Conservation (phyloP, 2,797 vertebrate species). For the Phoebastria nigripes region DNA sequence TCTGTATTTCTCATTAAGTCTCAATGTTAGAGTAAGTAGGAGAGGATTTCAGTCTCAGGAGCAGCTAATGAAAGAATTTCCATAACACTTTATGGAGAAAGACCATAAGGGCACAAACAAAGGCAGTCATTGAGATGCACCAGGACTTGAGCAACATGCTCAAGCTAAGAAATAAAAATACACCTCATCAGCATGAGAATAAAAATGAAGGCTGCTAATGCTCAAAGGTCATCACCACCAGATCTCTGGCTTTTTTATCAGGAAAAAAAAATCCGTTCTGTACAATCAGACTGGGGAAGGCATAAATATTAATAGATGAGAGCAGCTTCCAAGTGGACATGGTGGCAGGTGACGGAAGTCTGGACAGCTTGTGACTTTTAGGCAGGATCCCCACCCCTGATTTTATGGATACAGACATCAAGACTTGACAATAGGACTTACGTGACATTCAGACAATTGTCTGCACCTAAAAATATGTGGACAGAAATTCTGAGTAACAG, state of each 20-base stretch:
- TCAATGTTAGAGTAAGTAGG: conserved; percentile 3
- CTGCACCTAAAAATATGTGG: neutral
- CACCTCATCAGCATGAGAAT: conserved; percentile 70
- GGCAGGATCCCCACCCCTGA: neutral
- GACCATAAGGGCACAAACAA: neutral
- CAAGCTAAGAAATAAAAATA: conserved; percentile 45
- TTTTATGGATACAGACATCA: conserved; percentile 12
- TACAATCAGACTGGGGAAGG: conserved; percentile 14
- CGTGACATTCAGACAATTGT: conserved; percentile 11
- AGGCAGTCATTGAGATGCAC: neutral
- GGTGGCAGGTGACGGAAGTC: conserved; percentile 53
- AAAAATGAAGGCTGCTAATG: conserved; percentile 40
- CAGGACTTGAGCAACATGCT: conserved; percentile 28
- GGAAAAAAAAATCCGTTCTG: conserved; percentile 19
- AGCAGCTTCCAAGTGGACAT: neutral
- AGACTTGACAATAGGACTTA: neutral
- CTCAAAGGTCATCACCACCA: conserved; percentile 65
- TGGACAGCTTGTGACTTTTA: conserved; percentile 36
- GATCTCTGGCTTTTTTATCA: conserved; percentile 61
- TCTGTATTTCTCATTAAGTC: conserved; percentile 20
- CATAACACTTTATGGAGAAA: conserved; percentile 9
- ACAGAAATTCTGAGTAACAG: neutral
- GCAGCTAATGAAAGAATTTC: conserved; percentile 28
- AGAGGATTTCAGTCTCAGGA: conserved; percentile 40
- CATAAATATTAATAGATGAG: conserved; percentile 72